Evolutionary conservation across 1,140 invertebrate genomes (phyloP).

Genomic region (Paraescarpia echinospica): DNA sequence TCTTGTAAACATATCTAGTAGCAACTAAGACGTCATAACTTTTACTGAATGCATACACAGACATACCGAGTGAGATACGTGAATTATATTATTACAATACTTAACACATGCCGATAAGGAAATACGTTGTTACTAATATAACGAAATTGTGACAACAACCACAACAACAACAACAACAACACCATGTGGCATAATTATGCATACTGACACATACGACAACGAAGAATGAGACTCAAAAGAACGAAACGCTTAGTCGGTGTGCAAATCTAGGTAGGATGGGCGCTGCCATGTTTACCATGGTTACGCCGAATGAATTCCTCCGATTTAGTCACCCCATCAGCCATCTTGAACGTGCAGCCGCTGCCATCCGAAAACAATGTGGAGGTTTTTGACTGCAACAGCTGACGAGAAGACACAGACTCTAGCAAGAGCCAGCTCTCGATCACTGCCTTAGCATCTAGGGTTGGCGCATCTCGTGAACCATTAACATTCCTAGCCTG

Average conservation of each 20-base stretch:
- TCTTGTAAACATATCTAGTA: background rate
- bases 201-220: background rate
- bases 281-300: slow-evolving; percentile 3
- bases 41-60: background rate
- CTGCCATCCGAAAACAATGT: slow-evolving; percentile 4
- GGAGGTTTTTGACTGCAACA: slow-evolving; percentile 4
- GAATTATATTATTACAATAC: background rate
- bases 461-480: background rate
- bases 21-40: background rate
- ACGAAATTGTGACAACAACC: background rate
- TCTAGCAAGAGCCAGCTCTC: background rate
- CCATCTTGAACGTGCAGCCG: background rate
- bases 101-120: background rate
- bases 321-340: background rate
- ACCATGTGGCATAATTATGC: background rate
- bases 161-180: background rate
- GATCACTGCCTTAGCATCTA: background rate
- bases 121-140: too few relatives aligned
- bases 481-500: slow-evolving; percentile 4
- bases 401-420: background rate
- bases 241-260: background rate
- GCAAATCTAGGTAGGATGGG: background rate
- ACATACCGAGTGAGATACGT: background rate
- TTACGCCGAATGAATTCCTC: background rate
- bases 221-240: background rate